Conservation (phyloP, 2,113 vertebrate species). For the Balaeniceps rex region DNA sequence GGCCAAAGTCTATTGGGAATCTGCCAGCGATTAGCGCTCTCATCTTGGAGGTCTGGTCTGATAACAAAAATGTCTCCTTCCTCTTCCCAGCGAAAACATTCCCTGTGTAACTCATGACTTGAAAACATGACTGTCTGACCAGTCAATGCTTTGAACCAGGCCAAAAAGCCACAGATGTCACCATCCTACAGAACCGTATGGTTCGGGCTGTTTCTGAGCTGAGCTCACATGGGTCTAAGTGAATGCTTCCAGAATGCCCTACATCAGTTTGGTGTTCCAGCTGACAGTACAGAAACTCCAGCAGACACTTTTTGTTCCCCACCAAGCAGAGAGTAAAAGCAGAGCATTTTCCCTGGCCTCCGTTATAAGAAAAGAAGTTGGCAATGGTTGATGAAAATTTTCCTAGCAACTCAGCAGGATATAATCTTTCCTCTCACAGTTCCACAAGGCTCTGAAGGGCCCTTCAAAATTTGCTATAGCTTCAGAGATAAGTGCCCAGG, state of each 20-base stretch:
- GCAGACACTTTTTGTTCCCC: neutral
- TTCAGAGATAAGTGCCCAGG: neutral
- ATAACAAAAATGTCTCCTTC: neutral
- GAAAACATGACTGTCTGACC: neutral
- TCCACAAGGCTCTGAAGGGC: constrained; percentile 4
- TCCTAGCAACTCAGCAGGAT: constrained; percentile 16
- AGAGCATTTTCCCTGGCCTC: neutral
- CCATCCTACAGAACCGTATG: neutral
- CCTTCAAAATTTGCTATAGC: constrained; percentile 15
- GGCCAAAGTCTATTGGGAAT: neutral
- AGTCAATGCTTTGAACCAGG: neutral
- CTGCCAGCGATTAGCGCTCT: neutral
- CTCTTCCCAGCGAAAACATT: neutral
- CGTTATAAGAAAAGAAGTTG: neutral
- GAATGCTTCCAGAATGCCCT: neutral
- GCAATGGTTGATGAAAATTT: neutral
- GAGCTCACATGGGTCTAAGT: neutral
- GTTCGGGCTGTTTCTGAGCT: neutral
- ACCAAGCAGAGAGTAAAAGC: neutral
- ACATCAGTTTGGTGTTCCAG: neutral
- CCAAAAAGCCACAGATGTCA: neutral
- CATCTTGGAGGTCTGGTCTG: neutral
- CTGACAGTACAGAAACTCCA: neutral
- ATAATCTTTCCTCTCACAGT: neutral
- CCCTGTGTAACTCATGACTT: neutral